Evolutionary conservation across 2,113 vertebrate genomes (phyloP), one percentile per base, ranked within the genome.

Genomic region (Athene cunicularia): DNA sequence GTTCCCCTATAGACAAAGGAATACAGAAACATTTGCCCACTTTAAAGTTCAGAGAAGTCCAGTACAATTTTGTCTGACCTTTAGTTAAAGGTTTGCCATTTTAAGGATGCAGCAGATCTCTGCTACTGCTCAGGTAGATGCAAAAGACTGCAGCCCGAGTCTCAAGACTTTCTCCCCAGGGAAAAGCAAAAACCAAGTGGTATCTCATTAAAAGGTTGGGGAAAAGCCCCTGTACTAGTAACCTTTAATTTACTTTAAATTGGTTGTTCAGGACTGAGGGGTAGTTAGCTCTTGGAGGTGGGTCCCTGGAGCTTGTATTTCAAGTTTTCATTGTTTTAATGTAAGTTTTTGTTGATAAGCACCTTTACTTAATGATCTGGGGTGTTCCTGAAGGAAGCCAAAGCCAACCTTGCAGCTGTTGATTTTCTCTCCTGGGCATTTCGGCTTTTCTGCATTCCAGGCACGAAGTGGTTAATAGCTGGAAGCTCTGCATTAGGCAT

Each of bases 381-480:
- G 82, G 70, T 12, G 52, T 17, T 74, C 77, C 88, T 20, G 14
- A 4, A 28, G 52, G 50, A 26, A 35, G 55, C n/a, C 39, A 28
- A 58, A 4, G 6, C 20, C 67, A 77, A 73, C 32, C 41, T 41
- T 12, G 71, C 50, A 45, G 49, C 30, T 30, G 30, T 2, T 9
- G 4, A 3, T 79, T 62, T 9, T 23, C 60, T 19, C 68, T n/a
- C 32, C 75, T 18, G 60, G 73, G 76, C n/a, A 24, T 22, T 11
- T 11, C 5, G 33, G 72, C 67, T 60, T 9, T 9, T 39, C 35
- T 1, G 62, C 5, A 4, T 3, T 37, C 28, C 60, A 6, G 83
- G 58, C 72, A 82, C 1, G 1, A 12, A 95, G 91, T 22, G 60
- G 95, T 98, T 97, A 97, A 98, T 45, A 33, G 84, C 90, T 76